Conservation (phyloP, 1,140 invertebrate genomes). For the Polypedilum pembai region DNA sequence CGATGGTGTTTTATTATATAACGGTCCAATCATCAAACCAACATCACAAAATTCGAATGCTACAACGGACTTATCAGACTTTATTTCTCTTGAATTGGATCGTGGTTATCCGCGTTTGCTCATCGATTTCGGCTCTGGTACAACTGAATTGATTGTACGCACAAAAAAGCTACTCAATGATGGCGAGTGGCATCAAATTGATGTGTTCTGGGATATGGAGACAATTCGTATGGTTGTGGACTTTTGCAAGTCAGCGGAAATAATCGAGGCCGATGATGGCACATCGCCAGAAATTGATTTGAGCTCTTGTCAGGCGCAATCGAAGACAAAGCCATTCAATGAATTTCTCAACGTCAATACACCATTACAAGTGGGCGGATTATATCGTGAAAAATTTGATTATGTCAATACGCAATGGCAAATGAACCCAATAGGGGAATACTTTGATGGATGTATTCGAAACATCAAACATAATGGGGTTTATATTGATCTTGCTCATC, state of each 20-base stretch:
- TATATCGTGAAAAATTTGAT: slow-evolving; percentile 48
- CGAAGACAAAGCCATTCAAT: slow-evolving; percentile 56
- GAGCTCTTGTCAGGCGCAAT: slow-evolving; percentile 53
- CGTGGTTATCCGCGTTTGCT: slow-evolving; percentile 56
- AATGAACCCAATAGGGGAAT: slow-evolving; percentile 47
- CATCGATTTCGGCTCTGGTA: slow-evolving; percentile 62
- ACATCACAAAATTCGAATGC: neutral
- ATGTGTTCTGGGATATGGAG: slow-evolving; percentile 58
- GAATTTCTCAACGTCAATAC: slow-evolving; percentile 62
- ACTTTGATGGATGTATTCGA: slow-evolving; percentile 60
- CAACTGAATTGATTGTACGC: slow-evolving; percentile 51
- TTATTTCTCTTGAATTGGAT: slow-evolving; percentile 57
- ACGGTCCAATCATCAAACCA: slow-evolving; percentile 58
- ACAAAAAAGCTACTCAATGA: slow-evolving; percentile 52
- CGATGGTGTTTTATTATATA: slow-evolving; percentile 62
- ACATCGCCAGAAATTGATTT: slow-evolving; percentile 49
- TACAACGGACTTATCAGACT: slow-evolving; percentile 49
- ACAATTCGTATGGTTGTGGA: slow-evolving; percentile 57
- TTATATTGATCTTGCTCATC: slow-evolving; percentile 55
- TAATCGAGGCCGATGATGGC: slow-evolving; percentile 51
- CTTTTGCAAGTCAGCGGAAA: slow-evolving; percentile 49
- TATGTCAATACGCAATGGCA: slow-evolving; percentile 47
- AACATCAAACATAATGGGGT: slow-evolving; percentile 62
- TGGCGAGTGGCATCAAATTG: slow-evolving; percentile 61
- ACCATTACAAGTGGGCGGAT: slow-evolving; percentile 59